Evolutionary conservation across 64 coral and sea anemone species (phyloP).

Genomic region (Montipora cactus): DNA sequence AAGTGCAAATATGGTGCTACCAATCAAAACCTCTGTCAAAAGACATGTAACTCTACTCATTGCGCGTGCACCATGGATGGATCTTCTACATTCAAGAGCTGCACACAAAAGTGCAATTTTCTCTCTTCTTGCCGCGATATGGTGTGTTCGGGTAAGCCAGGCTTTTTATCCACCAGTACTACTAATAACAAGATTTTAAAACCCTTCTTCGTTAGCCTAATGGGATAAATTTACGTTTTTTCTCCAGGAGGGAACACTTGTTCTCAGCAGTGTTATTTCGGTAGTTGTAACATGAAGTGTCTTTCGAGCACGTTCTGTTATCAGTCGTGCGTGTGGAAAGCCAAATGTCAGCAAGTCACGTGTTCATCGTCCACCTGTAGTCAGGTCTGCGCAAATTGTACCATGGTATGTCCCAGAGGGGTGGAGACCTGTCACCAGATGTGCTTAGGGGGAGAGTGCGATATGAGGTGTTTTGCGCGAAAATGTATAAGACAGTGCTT

Average conservation of each 20-base stretch:
- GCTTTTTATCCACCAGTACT: neutral
- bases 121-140: slow-evolving; percentile 43
- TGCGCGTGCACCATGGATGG: slow-evolving; percentile 46
- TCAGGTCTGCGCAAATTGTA: slow-evolving; percentile 71
- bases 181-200: neutral
- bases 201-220: neutral
- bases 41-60: slow-evolving; percentile 3
- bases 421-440: slow-evolving; percentile 59
- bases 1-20: slow-evolving; percentile 22
- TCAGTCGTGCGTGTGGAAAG: slow-evolving; percentile 64
- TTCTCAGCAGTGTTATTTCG: slow-evolving; percentile 62
- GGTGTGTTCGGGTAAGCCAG: slow-evolving; percentile 22
- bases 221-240: neutral
- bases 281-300: slow-evolving; percentile 68
- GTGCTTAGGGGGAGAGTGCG: slow-evolving; percentile 57
- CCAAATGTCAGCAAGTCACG: slow-evolving; percentile 29
- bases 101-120: slow-evolving; percentile 53
- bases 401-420: slow-evolving; percentile 44
- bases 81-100: slow-evolving; percentile 34
- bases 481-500: slow-evolving; percentile 42
- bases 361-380: slow-evolving; percentile 43
- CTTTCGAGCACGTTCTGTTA: slow-evolving; percentile 32
- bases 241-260: slow-evolving; percentile 26
- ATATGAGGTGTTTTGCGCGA: slow-evolving; percentile 65
- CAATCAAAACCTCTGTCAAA: slow-evolving; percentile 70